Evolutionary conservation across 2,797 vertebrate genomes (phyloP).

Genomic region (Sciurus vulgaris): DNA sequence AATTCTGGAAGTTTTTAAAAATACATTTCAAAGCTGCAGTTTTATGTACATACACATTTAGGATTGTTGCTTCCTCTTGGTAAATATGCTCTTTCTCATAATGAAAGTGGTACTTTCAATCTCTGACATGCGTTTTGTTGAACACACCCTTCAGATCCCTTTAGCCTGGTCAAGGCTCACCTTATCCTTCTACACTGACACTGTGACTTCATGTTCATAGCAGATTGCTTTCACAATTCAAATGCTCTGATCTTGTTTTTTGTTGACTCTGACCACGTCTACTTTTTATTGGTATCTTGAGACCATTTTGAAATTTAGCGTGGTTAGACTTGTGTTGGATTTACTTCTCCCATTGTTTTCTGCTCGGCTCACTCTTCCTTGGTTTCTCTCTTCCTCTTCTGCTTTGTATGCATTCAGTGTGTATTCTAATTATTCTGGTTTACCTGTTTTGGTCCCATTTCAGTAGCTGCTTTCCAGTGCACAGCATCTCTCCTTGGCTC

Average conservation of each 20-base stretch:
- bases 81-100: neutral
- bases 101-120: neutral
- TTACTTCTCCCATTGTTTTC: conserved; percentile 19
- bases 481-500: neutral
- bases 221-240: neutral
- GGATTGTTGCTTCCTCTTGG: neutral
- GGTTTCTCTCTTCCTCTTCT: neutral
- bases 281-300: neutral
- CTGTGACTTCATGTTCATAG: no score
- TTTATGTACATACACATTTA: neutral
- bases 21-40: neutral
- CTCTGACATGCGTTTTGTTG: neutral
- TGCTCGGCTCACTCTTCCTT: neutral
- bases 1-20: neutral
- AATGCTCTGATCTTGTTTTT: neutral
- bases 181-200: neutral
- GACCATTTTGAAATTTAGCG: neutral
- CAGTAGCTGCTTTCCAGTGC: neutral
- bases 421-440: neutral
- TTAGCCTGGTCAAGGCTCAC: neutral
- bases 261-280: neutral
- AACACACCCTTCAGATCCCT: neutral
- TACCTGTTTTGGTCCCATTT: neutral
- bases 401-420: neutral
- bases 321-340: neutral